Evolutionary conservation across 2,888 invertebrate species (phyloP).

Genomic region (Scaptomyza reducta): DNA sequence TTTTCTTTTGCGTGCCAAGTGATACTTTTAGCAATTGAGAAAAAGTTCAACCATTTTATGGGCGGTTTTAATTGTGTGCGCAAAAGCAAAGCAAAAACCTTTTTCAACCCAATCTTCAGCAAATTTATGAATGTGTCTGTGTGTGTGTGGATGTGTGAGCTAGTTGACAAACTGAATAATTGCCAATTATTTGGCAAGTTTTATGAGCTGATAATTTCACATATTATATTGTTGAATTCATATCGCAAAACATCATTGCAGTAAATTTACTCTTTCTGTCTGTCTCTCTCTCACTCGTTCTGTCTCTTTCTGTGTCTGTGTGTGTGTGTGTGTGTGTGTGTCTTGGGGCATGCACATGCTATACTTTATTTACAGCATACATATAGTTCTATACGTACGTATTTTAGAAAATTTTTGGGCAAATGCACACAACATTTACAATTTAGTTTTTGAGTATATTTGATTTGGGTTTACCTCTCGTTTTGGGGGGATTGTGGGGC

Average conservation of each 20-base stretch:
- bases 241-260: constrained; percentile 50
- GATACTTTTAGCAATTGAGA: constrained; percentile 65
- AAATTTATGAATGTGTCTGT: constrained; percentile 27
- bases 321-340: neutral
- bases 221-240: constrained; percentile 67
- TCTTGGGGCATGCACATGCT: constrained; percentile 73
- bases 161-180: constrained; percentile 79
- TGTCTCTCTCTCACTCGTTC: constrained; percentile 12
- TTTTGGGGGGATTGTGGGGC: constrained; percentile 41
- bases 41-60: constrained; percentile 36
- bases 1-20: constrained; percentile 78
- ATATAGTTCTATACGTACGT: constrained; percentile 32
- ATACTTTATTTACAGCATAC: constrained; percentile 44
- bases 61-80: constrained; percentile 66
- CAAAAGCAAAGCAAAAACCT: constrained; percentile 43
- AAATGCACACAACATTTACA: constrained; percentile 74
- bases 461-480: constrained; percentile 63
- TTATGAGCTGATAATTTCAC: constrained; percentile 78
- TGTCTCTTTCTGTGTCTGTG: constrained; percentile 2
- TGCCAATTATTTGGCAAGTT: constrained; percentile 75
- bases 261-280: constrained; percentile 33
- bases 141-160: constrained; percentile 37
- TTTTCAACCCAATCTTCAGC: constrained; percentile 27
- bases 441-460: constrained; percentile 66
- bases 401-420: constrained; percentile 41